Evolutionary conservation across 2,113 vertebrate genomes (phyloP).

Genomic region (Toxotes jaculatrix): DNA sequence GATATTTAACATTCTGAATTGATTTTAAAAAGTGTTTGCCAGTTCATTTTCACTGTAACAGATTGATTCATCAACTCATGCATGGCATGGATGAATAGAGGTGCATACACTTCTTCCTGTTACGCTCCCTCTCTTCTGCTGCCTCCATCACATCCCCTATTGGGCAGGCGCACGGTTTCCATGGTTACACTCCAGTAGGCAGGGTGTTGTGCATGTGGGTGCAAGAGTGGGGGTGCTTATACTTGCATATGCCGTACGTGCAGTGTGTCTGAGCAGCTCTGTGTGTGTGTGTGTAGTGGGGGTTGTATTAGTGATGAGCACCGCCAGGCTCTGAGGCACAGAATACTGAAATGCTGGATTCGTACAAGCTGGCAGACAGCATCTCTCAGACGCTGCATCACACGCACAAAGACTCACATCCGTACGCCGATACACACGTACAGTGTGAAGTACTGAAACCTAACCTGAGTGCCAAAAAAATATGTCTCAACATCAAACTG

Average conservation of each 20-base stretch:
- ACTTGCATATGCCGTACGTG: constrained; percentile 55
- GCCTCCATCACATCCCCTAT: constrained; percentile 62
- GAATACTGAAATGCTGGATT: constrained; percentile 39
- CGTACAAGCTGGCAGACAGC: constrained; percentile 7
- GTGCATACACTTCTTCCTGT: too few species aligned
- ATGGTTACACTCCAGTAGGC: constrained; percentile 76
- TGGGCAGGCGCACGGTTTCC: constrained; percentile 76
- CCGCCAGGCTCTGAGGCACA: constrained; percentile 33
- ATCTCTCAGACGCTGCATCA: constrained; percentile 16
- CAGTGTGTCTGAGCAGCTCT: constrained; percentile 38
- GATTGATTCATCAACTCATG: too few species aligned
- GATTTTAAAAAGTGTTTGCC: too few species aligned
- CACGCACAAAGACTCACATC: neutral
- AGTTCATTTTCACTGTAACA: too few species aligned
- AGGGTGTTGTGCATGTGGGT: constrained; percentile 57
- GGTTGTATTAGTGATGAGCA: constrained; percentile 13
- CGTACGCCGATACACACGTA: neutral
- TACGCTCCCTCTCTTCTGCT: constrained; percentile 37
- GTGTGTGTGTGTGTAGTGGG: constrained; percentile 13
- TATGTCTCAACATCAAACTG: constrained; percentile 24
- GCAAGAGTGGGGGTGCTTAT: constrained; percentile 45
- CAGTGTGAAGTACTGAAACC: constrained; percentile 16
- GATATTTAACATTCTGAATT: too few species aligned
- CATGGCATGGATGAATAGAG: too few species aligned
- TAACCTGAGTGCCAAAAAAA: constrained; percentile 7